Conservation (phyloP, 2,888 invertebrate species). For the Cinara cedri region DNA sequence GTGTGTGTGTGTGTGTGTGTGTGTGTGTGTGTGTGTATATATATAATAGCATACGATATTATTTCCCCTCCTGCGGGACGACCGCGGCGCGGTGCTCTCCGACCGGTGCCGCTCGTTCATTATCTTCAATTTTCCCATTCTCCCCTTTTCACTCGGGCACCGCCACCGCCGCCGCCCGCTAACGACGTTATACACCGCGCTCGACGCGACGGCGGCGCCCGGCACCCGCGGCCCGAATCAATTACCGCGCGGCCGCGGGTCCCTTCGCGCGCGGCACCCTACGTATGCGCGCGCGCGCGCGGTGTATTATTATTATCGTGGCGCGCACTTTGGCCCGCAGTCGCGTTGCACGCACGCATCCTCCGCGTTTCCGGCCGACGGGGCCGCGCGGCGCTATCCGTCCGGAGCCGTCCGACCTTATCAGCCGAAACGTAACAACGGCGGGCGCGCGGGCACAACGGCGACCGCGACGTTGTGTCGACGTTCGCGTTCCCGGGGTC, state of each 20-base stretch:
- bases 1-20: too few species aligned
- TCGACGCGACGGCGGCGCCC: conserved; percentile 3
- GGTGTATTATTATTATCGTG: too few species aligned
- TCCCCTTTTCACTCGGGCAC: conserved; percentile 48
- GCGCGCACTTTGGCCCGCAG: too few species aligned
- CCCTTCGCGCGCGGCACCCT: conserved; percentile 25
- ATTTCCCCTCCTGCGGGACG: not conserved
- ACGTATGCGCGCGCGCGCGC: not conserved
- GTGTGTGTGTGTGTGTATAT: not conserved
- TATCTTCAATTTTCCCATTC: conserved; percentile 56
- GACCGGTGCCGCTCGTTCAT: conserved; percentile 33
- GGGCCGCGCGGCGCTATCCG: not conserved
- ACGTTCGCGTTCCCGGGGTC: too few species aligned
- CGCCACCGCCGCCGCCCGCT: not conserved
- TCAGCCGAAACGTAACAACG: not conserved
- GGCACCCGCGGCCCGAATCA: too few species aligned
- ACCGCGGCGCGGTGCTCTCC: not conserved
- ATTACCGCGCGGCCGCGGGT: conserved; percentile 9
- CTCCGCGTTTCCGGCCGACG: conserved; percentile 34
- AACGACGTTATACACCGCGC: conserved; percentile 48
- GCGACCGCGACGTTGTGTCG: too few species aligned
- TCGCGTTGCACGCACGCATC: not conserved
- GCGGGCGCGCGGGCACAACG: too few species aligned
- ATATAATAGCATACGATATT: not conserved
- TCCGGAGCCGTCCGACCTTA: conserved; percentile 23